Evolutionary conservation across 1,140 invertebrate genomes (phyloP).

Genomic region (Papilio aristodemus): DNA sequence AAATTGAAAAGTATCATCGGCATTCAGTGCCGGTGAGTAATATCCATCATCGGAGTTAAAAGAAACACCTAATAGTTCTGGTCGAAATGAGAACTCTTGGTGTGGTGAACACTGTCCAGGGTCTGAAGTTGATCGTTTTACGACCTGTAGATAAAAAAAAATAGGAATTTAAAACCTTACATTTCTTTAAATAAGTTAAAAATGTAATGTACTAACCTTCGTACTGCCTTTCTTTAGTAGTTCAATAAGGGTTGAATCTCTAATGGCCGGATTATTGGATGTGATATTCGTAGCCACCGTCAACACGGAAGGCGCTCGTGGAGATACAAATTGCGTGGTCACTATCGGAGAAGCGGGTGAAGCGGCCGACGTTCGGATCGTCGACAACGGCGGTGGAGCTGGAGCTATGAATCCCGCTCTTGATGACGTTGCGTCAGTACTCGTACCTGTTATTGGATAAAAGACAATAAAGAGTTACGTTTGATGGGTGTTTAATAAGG

Average conservation of each 20-base stretch:
- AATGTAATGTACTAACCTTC: constrained; percentile 79
- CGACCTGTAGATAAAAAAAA: constrained; percentile 53
- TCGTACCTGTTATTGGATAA: constrained; percentile 60
- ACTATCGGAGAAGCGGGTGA: constrained; percentile 75
- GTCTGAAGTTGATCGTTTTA: constrained; percentile 83
- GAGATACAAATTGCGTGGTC: constrained; percentile 74
- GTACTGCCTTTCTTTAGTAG: constrained; percentile 84
- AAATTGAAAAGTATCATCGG: constrained; percentile 89
- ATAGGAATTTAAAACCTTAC: too few species aligned
- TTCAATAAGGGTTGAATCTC: constrained; percentile 82
- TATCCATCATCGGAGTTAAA: constrained; percentile 86
- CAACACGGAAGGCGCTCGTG: constrained; percentile 82
- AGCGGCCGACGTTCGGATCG: constrained; percentile 78
- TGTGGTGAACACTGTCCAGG: constrained; percentile 82
- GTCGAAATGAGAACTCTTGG: constrained; percentile 82
- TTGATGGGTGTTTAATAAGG: constrained; percentile 5
- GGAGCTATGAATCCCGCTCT: constrained; percentile 73
- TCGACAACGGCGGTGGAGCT: constrained; percentile 80
- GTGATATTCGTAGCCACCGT: constrained; percentile 53
- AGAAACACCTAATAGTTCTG: constrained; percentile 82
- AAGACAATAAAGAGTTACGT: neutral
- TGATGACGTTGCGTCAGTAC: constrained; percentile 63
- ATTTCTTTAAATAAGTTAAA: constrained; percentile 18
- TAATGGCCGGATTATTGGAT: constrained; percentile 57
- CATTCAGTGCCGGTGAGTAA: constrained; percentile 85